phyloP scores from a whole-genome alignment of 37 sponge, comb jelly and placozoan genomes.

The Amphimedon queenslandica region DNA sequence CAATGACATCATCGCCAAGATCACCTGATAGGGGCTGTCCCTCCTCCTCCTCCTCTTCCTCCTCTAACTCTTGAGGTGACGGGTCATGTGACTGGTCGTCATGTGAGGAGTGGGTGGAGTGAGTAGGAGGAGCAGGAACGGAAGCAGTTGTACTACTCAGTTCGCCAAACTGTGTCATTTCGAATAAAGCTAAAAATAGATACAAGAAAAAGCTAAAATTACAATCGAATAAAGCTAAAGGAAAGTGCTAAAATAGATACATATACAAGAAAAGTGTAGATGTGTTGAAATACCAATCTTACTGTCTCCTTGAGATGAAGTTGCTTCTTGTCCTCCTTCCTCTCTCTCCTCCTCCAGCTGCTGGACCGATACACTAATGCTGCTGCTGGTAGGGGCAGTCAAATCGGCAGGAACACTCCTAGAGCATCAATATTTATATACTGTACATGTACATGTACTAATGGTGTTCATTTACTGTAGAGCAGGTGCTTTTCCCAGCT shows the following conservation, averaged over 20 bases:
- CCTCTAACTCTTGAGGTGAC: background rate
- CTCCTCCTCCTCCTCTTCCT: background rate
- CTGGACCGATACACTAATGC: background rate
- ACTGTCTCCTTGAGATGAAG: no score
- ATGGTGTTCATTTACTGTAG: background rate
- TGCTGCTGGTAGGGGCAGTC: background rate
- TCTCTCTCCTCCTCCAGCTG: background rate
- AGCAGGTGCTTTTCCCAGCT: constrained; percentile 14
- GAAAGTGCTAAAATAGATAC: no score
- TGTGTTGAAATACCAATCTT: no score
- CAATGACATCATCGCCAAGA: constrained; percentile 14
- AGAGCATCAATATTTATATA: background rate
- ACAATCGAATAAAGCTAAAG: no score
- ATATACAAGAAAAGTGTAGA: no score
- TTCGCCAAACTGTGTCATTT: background rate
- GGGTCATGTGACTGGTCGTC: background rate
- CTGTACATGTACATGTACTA: background rate
- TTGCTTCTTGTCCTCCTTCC: background rate
- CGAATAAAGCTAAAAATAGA: background rate
- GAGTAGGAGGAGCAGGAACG: background rate
- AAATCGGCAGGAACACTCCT: constrained; percentile 1
- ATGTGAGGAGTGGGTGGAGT: background rate
- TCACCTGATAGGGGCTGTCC: no score
- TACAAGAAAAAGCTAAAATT: no score
- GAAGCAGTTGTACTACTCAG: background rate